Percentiles rank a stretch among this genome's conserved stretches.
Evolutionary conservation across 1,140 invertebrate genomes (phyloP).

Genomic region (Neodiprion lecontei): DNA sequence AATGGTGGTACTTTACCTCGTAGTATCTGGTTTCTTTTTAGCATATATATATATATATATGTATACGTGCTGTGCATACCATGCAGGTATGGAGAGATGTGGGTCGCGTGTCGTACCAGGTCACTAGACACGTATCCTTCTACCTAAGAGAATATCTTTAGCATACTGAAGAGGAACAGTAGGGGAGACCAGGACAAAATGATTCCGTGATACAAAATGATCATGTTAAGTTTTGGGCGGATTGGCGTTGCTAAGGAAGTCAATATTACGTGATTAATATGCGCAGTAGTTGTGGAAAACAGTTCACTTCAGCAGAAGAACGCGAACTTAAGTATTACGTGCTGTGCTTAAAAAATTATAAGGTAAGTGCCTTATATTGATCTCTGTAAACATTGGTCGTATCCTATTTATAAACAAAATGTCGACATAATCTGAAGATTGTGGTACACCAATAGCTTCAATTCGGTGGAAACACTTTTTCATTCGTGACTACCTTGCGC

Average conservation of each 20-base stretch:
- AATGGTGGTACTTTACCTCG: too few relatives aligned
- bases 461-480: neutral
- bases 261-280: neutral
- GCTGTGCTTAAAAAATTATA: neutral
- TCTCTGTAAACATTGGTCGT: neutral
- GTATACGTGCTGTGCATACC: too few relatives aligned
- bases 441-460: neutral
- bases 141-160: too few relatives aligned
- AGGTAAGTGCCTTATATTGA: neutral
- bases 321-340: neutral
- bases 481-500: neutral
- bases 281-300: neutral
- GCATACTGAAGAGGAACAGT: too few relatives aligned
- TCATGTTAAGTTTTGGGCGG: neutral
- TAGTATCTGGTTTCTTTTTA: too few relatives aligned
- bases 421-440: neutral
- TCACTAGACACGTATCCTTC: too few relatives aligned
- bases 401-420: conserved; percentile 8
- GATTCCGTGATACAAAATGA: too few relatives aligned
- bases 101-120: too few relatives aligned
- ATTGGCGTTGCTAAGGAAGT: neutral
- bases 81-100: too few relatives aligned
- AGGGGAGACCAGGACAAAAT: too few relatives aligned
- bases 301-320: neutral
- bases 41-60: too few relatives aligned